phyloP scores from a whole-genome alignment of 1,140 invertebrate species.

The Phymorhynchus buccinoides region DNA sequence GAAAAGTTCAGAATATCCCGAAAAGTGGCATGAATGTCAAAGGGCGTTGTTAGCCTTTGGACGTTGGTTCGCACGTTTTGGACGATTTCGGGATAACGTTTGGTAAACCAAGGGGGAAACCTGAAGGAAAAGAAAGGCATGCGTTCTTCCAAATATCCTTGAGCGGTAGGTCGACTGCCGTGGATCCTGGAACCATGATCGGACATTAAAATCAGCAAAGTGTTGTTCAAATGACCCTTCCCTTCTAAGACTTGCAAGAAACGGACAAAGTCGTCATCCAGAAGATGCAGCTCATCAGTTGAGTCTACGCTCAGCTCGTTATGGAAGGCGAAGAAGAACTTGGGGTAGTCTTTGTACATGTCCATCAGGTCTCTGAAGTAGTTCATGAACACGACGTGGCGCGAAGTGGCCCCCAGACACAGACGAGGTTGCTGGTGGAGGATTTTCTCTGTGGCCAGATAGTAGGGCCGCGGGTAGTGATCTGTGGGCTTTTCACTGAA shows the following conservation, averaged over 20 bases:
- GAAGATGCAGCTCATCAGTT: constrained; percentile 82
- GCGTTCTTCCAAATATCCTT: constrained; percentile 89
- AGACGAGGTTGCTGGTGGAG: constrained; percentile 72
- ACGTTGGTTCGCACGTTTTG: constrained; percentile 81
- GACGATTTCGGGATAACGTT: constrained; percentile 78
- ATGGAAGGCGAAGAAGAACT: constrained; percentile 85
- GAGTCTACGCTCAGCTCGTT: constrained; percentile 88
- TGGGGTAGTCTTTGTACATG: no score
- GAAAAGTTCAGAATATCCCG: constrained; percentile 74
- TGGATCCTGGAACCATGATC: constrained; percentile 95
- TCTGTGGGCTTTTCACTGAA: constrained; percentile 89
- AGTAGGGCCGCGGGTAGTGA: constrained; percentile 91
- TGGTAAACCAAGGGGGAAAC: constrained; percentile 82
- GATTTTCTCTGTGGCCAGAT: constrained; percentile 78
- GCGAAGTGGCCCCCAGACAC: constrained; percentile 85
- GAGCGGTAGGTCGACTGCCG: constrained; percentile 82
- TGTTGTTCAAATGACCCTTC: constrained; percentile 74
- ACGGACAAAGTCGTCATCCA: constrained; percentile 79
- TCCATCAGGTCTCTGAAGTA: constrained; percentile 79
- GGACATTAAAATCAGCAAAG: no score
- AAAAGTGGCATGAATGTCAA: constrained; percentile 74
- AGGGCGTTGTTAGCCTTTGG: constrained; percentile 71
- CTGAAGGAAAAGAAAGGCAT: constrained; percentile 87
- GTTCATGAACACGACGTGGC: constrained; percentile 82
- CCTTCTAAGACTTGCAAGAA: constrained; percentile 82